Evolutionary conservation across 1,140 invertebrate genomes (phyloP).

Genomic region (Drosophila bifasciata): DNA sequence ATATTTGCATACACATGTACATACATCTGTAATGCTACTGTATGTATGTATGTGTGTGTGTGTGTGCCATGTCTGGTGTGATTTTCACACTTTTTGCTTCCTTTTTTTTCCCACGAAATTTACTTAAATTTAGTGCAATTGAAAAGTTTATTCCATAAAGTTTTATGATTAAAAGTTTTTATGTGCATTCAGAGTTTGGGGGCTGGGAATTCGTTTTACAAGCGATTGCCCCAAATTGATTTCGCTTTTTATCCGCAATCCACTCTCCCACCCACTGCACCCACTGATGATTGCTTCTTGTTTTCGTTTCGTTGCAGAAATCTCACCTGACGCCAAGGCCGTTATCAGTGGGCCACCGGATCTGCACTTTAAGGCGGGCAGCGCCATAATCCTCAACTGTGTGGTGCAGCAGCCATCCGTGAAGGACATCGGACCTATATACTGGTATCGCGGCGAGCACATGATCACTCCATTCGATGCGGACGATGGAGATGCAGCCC

Average conservation of each 20-base stretch:
- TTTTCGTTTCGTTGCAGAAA: slow-evolving; percentile 50
- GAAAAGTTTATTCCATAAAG: slow-evolving; percentile 63
- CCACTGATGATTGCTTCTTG: slow-evolving; percentile 11
- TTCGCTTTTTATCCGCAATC: slow-evolving; percentile 9
- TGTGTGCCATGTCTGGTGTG: slow-evolving; percentile 16
- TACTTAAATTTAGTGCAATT: slow-evolving; percentile 56
- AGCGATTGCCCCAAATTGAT: slow-evolving; percentile 52
- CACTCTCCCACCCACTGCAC: slow-evolving; percentile 4
- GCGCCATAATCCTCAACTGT: slow-evolving; percentile 91
- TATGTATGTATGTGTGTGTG: slow-evolving; percentile 3
- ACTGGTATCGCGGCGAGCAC: slow-evolving; percentile 90
- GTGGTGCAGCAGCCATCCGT: slow-evolving; percentile 91
- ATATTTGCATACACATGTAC: slow-evolving; percentile 12
- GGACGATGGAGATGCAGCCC: slow-evolving; percentile 70
- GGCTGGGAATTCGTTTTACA: slow-evolving; percentile 51
- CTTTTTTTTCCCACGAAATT: slow-evolving; percentile 11
- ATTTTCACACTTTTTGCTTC: slow-evolving; percentile 18
- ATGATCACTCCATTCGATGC: slow-evolving; percentile 76
- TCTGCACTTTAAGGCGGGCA: slow-evolving; percentile 93
- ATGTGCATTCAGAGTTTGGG: slow-evolving; percentile 36
- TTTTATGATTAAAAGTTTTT: slow-evolving; percentile 64
- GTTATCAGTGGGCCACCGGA: slow-evolving; percentile 90
- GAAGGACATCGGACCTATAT: slow-evolving; percentile 91
- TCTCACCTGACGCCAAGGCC: slow-evolving; percentile 90
- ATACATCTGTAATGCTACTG: neutral